These are phyloP conservation scores for Fragum fragum DNA, from an alignment of 2,888 invertebrate species.

Conservation along the genomic window DNA sequence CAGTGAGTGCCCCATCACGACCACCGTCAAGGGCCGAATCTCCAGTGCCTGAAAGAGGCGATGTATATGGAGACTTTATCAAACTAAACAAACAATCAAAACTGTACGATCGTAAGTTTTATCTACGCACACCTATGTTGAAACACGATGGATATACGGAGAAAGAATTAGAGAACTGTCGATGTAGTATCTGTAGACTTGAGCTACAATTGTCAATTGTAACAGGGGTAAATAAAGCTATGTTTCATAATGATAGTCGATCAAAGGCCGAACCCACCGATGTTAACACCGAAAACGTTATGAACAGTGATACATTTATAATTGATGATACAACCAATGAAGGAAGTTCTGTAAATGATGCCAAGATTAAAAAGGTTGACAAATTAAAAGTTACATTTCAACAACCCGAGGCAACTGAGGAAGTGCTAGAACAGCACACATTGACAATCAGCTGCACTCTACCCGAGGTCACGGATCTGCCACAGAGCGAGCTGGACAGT, in stretches of 20 bases:
- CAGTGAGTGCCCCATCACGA: conserved; percentile 42
- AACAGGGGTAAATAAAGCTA: conserved; percentile 38
- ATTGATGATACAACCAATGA: background rate
- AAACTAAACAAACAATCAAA: conserved; percentile 70
- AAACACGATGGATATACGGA: conserved; percentile 56
- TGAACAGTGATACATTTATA: background rate
- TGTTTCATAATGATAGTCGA: background rate
- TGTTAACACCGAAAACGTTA: background rate
- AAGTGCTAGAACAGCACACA: conserved; percentile 35
- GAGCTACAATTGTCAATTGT: conserved; percentile 75
- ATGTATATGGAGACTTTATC: conserved; percentile 64
- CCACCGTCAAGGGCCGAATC: conserved; percentile 51
- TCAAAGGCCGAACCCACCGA: background rate
- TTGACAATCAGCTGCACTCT: conserved; percentile 64
- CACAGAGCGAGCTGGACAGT: conserved; percentile 34
- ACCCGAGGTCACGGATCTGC: conserved; percentile 55
- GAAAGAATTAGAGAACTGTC: conserved; percentile 66
- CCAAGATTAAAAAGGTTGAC: background rate
- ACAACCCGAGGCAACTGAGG: conserved; percentile 43
- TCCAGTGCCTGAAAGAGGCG: conserved; percentile 26
- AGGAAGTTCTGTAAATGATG: background rate
- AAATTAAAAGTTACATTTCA: conserved; percentile 52
- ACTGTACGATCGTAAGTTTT: conserved; percentile 75
- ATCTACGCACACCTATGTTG: conserved; percentile 71
- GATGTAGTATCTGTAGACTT: conserved; percentile 75